Evolutionary conservation across 1,140 invertebrate species (phyloP).

Genomic region (Pogonomyrmex californicus): DNA sequence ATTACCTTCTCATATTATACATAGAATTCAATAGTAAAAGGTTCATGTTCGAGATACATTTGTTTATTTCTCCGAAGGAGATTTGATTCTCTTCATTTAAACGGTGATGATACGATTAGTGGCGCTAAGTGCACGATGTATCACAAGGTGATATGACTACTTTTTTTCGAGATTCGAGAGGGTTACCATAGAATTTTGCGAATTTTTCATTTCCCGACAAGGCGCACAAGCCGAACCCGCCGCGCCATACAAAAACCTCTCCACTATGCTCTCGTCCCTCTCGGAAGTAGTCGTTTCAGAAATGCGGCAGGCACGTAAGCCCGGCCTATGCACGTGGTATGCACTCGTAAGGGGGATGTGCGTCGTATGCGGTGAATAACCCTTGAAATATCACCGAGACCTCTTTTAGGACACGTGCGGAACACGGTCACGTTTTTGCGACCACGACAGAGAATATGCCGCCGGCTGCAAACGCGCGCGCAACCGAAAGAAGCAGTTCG

Average conservation of each 20-base stretch:
- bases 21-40: neutral
- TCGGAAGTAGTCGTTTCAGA: slow-evolving; percentile 40
- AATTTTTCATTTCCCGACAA: slow-evolving; percentile 37
- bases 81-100: neutral
- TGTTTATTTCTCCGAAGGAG: neutral
- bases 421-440: slow-evolving; percentile 57
- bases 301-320: slow-evolving; percentile 5
- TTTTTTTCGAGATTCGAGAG: neutral
- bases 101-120: neutral
- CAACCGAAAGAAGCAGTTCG: neutral
- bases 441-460: neutral
- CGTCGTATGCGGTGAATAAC: slow-evolving; percentile 62
- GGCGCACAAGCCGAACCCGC: neutral
- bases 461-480: neutral
- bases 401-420: slow-evolving; percentile 41
- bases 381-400: slow-evolving; percentile 73
- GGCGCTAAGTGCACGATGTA: neutral
- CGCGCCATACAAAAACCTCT: slow-evolving; percentile 16
- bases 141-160: neutral
- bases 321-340: slow-evolving; percentile 47
- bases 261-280: slow-evolving; percentile 5
- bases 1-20: neutral
- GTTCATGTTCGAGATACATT: neutral
- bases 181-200: neutral
- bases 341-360: slow-evolving; percentile 43